Conservation (phyloP, 2,113 vertebrate genomes). For the Peromyscus polionotus region DNA sequence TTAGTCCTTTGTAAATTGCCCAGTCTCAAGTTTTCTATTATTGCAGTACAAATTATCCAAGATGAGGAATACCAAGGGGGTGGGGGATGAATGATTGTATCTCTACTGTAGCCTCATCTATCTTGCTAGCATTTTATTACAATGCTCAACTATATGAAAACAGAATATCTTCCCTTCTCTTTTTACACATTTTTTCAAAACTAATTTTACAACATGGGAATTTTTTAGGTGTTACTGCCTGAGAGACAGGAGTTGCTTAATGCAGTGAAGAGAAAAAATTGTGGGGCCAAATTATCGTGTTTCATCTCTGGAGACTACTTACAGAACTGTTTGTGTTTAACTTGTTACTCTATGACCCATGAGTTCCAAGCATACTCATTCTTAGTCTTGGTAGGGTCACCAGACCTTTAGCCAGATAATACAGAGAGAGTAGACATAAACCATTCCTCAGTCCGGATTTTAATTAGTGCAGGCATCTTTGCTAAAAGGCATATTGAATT, state of each 20-base stretch:
- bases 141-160: not conserved
- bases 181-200: not conserved
- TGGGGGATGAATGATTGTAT: not conserved
- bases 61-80: not conserved
- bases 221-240: not conserved
- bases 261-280: not conserved
- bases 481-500: slow-evolving; percentile 14
- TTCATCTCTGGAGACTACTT: not conserved
- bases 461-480: not conserved
- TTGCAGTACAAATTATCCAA: not conserved
- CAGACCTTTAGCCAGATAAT: not conserved
- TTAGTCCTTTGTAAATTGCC: not conserved
- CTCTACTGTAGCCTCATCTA: not conserved
- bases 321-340: not conserved
- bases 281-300: not conserved
- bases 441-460: not conserved
- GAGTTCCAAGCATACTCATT: not conserved
- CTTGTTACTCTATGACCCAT: not conserved
- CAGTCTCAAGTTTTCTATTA: not conserved
- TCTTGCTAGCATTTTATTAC: not conserved
- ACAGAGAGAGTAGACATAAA: not conserved
- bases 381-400: not conserved
- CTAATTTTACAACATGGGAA: not conserved
- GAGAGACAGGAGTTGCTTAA: not conserved
- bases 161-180: not conserved